These are phyloP conservation scores for Drosophila pseudotalamancana DNA, from an alignment of 2,888 invertebrate species.

Conservation along the genomic window DNA sequence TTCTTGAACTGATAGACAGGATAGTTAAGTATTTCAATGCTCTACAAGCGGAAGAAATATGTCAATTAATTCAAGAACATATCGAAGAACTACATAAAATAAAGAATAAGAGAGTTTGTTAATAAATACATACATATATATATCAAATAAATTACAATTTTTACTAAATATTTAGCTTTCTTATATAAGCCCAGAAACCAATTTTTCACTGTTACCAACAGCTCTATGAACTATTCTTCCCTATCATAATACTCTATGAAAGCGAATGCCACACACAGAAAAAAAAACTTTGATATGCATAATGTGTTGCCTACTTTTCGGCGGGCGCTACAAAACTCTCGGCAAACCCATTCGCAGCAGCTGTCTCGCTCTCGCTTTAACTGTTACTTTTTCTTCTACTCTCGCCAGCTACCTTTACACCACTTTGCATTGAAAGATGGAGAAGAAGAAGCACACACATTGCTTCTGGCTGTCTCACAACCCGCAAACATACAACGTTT, in stretches of 20 bases:
- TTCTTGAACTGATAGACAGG: slow-evolving; percentile 18
- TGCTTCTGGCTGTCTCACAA: slow-evolving; percentile 19
- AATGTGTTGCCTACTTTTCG: slow-evolving; percentile 71
- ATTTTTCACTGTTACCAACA: background rate
- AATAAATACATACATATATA: too few relatives aligned
- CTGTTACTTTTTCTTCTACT: slow-evolving; percentile 33
- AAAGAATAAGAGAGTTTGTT: too few relatives aligned
- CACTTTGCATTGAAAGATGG: slow-evolving; percentile 15
- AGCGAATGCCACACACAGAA: slow-evolving; percentile 1
- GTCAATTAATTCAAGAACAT: too few relatives aligned
- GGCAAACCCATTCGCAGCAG: slow-evolving; percentile 27
- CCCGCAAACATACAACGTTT: slow-evolving; percentile 71
- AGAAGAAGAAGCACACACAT: background rate
- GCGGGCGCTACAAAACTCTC: slow-evolving; percentile 35
- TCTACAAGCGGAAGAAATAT: slow-evolving; percentile 3
- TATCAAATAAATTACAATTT: background rate
- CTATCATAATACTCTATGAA: slow-evolving; percentile 7
- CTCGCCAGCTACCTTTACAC: slow-evolving; percentile 32
- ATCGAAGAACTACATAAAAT: too few relatives aligned
- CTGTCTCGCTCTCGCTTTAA: slow-evolving; percentile 27
- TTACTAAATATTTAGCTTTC: background rate
- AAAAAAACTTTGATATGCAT: slow-evolving; percentile 56
- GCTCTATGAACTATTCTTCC: background rate
- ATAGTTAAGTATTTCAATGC: slow-evolving; percentile 18
- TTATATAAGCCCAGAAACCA: too few relatives aligned